These are phyloP conservation scores for Agrotis clavis DNA, from an alignment of 2,888 invertebrate genomes.

Conservation along the genomic window DNA sequence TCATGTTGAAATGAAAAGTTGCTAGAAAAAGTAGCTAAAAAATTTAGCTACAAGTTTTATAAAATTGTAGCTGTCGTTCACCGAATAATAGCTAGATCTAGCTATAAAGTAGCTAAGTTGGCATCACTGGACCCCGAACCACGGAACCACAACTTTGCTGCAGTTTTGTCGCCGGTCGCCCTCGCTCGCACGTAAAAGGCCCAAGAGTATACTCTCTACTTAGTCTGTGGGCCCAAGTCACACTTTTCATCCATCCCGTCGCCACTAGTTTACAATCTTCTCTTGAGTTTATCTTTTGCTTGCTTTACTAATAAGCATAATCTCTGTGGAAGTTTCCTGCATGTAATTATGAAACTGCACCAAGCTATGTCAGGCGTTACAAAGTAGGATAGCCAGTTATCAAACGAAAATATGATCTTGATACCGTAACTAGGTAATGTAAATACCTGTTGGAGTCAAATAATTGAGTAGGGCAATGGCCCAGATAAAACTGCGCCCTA, in stretches of 20 bases:
- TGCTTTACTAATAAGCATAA: slow-evolving; percentile 47
- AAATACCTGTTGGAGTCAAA: slow-evolving; percentile 13
- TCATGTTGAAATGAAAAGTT: too few species aligned
- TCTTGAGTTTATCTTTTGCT: slow-evolving; percentile 43
- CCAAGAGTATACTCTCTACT: too few species aligned
- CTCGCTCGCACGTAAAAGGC: neutral
- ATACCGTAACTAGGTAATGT: slow-evolving; percentile 34
- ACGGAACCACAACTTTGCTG: too few species aligned
- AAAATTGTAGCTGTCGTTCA: too few species aligned
- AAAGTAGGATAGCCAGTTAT: slow-evolving; percentile 39
- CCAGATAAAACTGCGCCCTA: too few species aligned
- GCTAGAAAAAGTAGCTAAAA: too few species aligned
- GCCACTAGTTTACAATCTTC: slow-evolving; percentile 26
- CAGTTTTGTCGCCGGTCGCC: slow-evolving; percentile 39
- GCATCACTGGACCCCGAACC: too few species aligned
- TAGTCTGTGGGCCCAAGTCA: too few species aligned
- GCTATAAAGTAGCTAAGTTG: too few species aligned
- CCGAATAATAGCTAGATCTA: too few species aligned
- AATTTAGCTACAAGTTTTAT: too few species aligned
- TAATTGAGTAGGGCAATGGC: neutral
- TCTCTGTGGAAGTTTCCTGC: slow-evolving; percentile 52
- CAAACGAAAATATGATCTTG: slow-evolving; percentile 39
- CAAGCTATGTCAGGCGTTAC: slow-evolving; percentile 28
- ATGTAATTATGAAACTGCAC: slow-evolving; percentile 42
- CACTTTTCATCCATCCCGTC: slow-evolving; percentile 21